These are phyloP conservation scores for Silurus aristotelis DNA, from an alignment of 2,797 vertebrate species.

Conservation along the genomic window DNA sequence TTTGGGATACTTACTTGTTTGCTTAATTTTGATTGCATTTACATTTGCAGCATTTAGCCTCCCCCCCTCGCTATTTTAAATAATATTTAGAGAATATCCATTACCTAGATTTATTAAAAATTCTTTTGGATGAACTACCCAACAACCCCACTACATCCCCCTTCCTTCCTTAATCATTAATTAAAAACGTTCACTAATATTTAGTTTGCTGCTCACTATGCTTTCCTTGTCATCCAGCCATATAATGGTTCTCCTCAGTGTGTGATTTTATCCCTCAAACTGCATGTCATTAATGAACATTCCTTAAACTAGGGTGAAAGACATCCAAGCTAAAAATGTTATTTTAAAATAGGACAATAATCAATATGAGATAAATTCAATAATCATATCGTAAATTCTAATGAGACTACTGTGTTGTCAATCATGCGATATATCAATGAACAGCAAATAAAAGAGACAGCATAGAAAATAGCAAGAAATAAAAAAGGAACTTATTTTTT, in stretches of 20 bases:
- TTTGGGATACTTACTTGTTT: no score
- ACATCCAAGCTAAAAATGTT: background rate
- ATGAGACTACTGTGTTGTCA: background rate
- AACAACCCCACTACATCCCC: background rate
- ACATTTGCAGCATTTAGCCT: no score
- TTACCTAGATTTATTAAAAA: constrained; percentile 42
- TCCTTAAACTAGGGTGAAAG: background rate
- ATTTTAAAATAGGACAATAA: background rate
- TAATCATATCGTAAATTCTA: background rate
- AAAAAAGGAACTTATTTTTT: background rate
- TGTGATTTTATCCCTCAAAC: background rate
- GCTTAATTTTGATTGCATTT: no score
- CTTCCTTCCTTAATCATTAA: background rate
- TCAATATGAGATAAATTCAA: background rate
- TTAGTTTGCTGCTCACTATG: background rate
- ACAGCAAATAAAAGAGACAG: background rate
- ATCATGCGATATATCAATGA: background rate
- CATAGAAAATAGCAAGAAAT: background rate
- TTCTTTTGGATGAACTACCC: background rate
- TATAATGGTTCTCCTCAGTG: constrained; percentile 18
- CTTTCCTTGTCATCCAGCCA: constrained; percentile 45
- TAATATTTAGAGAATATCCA: constrained; percentile 25
- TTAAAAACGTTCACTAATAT: constrained; percentile 3
- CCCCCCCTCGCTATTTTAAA: background rate
- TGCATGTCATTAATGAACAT: background rate